Evolutionary conservation across 1,140 invertebrate genomes (phyloP).

Genomic region (Lanistes nyassanus): DNA sequence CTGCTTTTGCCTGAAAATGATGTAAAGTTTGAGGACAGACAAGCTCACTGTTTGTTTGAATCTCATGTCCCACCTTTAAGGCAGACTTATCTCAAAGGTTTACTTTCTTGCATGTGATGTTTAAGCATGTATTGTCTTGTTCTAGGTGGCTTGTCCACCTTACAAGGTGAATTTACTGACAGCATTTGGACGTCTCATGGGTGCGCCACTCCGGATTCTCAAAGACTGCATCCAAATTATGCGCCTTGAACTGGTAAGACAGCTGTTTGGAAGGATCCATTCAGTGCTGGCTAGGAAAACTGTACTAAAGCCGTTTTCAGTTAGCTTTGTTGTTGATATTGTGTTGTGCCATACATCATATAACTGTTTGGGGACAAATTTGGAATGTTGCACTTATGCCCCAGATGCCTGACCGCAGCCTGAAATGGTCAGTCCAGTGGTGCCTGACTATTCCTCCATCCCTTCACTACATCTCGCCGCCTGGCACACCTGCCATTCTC

Average conservation of each 20-base stretch:
- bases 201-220: conserved; percentile 83
- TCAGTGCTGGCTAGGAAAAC: background rate
- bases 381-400: background rate
- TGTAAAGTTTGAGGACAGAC: too few relatives aligned
- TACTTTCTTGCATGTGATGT: too few relatives aligned
- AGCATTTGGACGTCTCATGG: conserved; percentile 84
- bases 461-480: conserved; percentile 83
- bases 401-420: conserved; percentile 68
- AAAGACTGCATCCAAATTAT: conserved; percentile 93
- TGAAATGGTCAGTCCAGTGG: conserved; percentile 89
- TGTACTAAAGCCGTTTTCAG: background rate
- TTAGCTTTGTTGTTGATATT: background rate
- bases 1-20: too few relatives aligned
- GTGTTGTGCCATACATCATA: too few relatives aligned
- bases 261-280: background rate
- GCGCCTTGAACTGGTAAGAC: conserved; percentile 78
- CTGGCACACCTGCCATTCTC: conserved; percentile 84
- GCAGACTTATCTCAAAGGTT: too few relatives aligned
- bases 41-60: too few relatives aligned
- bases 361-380: too few relatives aligned
- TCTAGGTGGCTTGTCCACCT: conserved; percentile 75
- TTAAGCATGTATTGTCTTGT: background rate
- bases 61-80: too few relatives aligned
- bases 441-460: conserved; percentile 90
- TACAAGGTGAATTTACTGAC: conserved; percentile 88